phyloP scores from a whole-genome alignment of 2,888 invertebrate genomes.

The Hydrotaea cyrtoneurina region DNA sequence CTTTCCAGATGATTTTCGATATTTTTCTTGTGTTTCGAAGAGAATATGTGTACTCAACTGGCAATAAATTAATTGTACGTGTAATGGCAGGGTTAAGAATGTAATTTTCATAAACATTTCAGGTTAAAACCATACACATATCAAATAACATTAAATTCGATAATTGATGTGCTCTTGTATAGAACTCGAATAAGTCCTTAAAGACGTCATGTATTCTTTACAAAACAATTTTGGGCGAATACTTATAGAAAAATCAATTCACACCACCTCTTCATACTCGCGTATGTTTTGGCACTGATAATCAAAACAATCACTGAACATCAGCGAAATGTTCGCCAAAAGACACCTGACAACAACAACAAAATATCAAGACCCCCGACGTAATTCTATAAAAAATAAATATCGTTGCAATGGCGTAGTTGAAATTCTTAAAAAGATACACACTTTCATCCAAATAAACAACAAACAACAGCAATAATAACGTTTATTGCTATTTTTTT shows the following conservation, averaged over 20 bases:
- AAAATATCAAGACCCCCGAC: background rate
- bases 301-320: conserved; percentile 9
- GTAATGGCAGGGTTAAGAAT: too few relatives aligned
- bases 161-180: too few relatives aligned
- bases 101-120: too few relatives aligned
- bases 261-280: conserved; percentile 2
- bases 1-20: too few relatives aligned
- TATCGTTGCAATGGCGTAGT: conserved; percentile 12
- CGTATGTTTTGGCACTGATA: conserved; percentile 1
- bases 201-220: background rate
- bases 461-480: background rate
- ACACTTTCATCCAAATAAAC: background rate
- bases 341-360: conserved; percentile 24
- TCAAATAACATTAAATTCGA: too few relatives aligned
- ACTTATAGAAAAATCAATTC: background rate
- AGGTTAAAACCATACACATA: too few relatives aligned
- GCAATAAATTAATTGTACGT: too few relatives aligned
- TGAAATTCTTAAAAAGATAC: background rate
- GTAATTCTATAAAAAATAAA: background rate
- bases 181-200: too few relatives aligned
- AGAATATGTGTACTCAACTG: too few relatives aligned
- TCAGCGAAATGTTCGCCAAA: background rate
- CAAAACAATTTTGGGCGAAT: background rate
- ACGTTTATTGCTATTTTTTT: conserved; percentile 19
- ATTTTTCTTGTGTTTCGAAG: too few relatives aligned